phyloP scores from a whole-genome alignment of 2,888 invertebrate species.

The Palloptera scutellata region DNA sequence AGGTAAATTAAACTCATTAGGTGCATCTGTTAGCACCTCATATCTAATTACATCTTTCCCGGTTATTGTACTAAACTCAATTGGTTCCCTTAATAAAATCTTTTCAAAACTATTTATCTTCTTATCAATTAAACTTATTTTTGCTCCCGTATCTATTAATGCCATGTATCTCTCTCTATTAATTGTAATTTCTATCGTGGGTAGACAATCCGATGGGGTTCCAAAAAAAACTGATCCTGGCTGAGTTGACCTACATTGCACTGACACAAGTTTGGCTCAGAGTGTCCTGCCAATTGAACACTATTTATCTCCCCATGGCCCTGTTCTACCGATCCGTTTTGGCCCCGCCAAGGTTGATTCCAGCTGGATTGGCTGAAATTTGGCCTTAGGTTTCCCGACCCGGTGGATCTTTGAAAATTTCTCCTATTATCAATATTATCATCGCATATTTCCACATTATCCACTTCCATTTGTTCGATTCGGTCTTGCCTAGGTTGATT shows the following conservation, averaged over 20 bases:
- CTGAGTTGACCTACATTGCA: background rate
- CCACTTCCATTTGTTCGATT: no score
- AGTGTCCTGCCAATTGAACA: background rate
- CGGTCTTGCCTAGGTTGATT: no score
- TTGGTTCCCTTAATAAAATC: background rate
- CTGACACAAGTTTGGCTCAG: background rate
- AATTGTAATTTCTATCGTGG: slow-evolving; percentile 3
- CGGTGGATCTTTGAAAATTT: no score
- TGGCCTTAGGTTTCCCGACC: no score
- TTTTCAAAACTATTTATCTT: background rate
- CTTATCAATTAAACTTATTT: background rate
- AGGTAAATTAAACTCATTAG: slow-evolving; percentile 17
- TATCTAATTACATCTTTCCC: background rate
- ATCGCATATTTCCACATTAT: no score
- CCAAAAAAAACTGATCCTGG: no score
- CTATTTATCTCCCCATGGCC: no score
- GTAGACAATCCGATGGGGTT: slow-evolving; percentile 4
- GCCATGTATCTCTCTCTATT: slow-evolving; percentile 3
- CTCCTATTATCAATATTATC: no score
- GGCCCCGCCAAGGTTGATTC: no score
- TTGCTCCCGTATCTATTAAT: slow-evolving; percentile 12
- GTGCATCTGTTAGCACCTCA: slow-evolving; percentile 17
- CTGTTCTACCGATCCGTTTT: no score
- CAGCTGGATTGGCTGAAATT: no score
- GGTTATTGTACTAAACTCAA: slow-evolving; percentile 4